A percentile compares a stretch with the other conserved stretches of the same genome.
These are phyloP conservation scores for Chionoecetes opilio DNA, from an alignment of 1,140 invertebrate species.

Conservation along the genomic window DNA sequence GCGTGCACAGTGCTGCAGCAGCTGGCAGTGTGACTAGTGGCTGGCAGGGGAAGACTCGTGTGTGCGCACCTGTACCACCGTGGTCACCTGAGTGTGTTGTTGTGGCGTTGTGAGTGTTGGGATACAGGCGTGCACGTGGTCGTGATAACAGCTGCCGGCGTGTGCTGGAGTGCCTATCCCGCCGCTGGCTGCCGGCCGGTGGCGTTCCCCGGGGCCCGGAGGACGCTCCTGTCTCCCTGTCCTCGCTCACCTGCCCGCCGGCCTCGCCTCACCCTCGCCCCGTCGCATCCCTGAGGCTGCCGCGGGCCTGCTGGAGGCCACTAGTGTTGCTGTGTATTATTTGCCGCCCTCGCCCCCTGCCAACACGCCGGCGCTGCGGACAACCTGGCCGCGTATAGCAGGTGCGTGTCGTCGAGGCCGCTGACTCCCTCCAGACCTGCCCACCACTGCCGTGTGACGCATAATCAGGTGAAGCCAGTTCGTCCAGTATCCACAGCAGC, in stretches of 20 bases:
- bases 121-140: background rate
- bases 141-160: background rate
- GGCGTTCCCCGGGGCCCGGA: background rate
- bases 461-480: slow-evolving; percentile 18
- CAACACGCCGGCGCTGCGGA: background rate
- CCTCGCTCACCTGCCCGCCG: background rate
- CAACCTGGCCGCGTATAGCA: background rate
- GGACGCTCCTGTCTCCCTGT: background rate
- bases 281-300: background rate
- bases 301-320: background rate
- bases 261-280: background rate
- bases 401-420: background rate
- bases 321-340: background rate
- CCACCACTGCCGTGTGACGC: background rate
- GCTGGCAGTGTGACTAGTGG: slow-evolving; percentile 48
- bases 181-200: background rate
- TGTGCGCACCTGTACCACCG: background rate
- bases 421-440: background rate
- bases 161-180: background rate
- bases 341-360: background rate
- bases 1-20: slow-evolving; percentile 47
- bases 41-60: slow-evolving; percentile 34
- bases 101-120: background rate
- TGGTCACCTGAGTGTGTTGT: slow-evolving; percentile 13
- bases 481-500: background rate